Evolutionary conservation across 2,888 invertebrate genomes (phyloP).

Genomic region (Oligia latruncula): DNA sequence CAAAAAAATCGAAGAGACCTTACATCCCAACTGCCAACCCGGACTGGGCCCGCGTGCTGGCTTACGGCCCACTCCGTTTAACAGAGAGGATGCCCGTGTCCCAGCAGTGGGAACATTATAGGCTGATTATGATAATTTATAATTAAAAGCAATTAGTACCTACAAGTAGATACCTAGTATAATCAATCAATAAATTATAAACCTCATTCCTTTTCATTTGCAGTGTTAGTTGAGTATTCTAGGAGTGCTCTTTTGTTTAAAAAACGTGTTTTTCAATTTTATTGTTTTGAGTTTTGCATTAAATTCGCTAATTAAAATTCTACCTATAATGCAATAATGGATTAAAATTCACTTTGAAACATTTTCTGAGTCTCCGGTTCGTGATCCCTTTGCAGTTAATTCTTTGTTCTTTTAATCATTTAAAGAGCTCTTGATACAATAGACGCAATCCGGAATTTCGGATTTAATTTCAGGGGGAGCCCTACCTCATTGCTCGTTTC

Average conservation of each 20-base stretch:
- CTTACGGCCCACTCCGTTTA: too few relatives aligned
- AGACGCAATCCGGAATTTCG: not conserved
- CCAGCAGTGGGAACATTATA: too few relatives aligned
- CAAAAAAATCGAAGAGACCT: not conserved
- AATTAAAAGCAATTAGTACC: not conserved
- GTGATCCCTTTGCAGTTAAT: not conserved
- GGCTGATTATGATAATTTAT: too few relatives aligned
- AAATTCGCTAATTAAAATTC: not conserved
- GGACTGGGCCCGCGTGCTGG: too few relatives aligned
- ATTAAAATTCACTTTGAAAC: not conserved
- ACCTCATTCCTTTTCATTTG: not conserved
- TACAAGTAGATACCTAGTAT: not conserved
- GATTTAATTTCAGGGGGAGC: not conserved
- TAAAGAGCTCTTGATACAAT: conserved; percentile 3
- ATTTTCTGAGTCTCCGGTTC: not conserved
- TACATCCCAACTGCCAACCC: not conserved
- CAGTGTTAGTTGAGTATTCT: not conserved
- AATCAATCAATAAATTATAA: not conserved
- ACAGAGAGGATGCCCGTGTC: too few relatives aligned
- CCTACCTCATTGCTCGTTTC: not conserved
- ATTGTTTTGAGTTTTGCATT: not conserved
- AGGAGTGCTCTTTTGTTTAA: not conserved
- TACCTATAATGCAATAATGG: not conserved
- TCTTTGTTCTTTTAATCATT: conserved; percentile 14
- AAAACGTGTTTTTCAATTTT: not conserved